Evolutionary conservation across 2,797 vertebrate genomes (phyloP), one percentile per base, ranked within the genome.

Genomic region (Peromyscus eremicus): DNA sequence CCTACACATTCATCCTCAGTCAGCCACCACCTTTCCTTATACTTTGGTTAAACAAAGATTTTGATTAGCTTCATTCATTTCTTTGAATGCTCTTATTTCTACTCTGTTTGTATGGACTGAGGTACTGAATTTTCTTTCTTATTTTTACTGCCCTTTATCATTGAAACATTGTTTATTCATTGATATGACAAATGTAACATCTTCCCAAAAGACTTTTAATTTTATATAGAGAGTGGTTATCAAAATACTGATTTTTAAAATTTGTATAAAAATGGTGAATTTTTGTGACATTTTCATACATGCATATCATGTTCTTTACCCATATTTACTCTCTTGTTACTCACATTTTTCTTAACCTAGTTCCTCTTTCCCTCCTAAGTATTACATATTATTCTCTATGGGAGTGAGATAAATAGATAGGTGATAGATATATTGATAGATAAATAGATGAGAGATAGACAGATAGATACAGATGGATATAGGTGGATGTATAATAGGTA

Each of bases 141-240:
- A 23, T 88, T 81, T 25, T 64, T 14, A 19, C 5, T 88, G 11
- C 13, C 60, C 4, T 57, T 91, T 79, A 73, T 34, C 10, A 3
- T 52, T 46, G 79, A 94, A 87, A 80, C 7, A 55, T 73, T 64
- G 9, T 85, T 92, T 94, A 77, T 68, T 79, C 23, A 40, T 75
- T 96, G 87, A 49, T 21, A 79, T 52, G 52, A 46, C 12, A 71
- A 75, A 13, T 19, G 79, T 1, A 60, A 1, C 2, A 7, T 94
- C 21, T 76, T 95, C 77, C 29, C 27, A 0, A n/a, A 91, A 52
- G 34, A 55, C 29, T 79, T 80, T 73, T 43, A 57, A 3, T 37
- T 88, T 37, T 40, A 55, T 43, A 25, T 2, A 40, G 29, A 40
- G 10, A 40, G 10, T 25, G 2, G 17, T 60, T 43, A 60, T 32